A percentile compares a stretch with the other conserved stretches of the same genome.
These are phyloP conservation scores for Ciconia stormi DNA, from an alignment of 2,113 vertebrate species.

Conservation along the genomic window DNA sequence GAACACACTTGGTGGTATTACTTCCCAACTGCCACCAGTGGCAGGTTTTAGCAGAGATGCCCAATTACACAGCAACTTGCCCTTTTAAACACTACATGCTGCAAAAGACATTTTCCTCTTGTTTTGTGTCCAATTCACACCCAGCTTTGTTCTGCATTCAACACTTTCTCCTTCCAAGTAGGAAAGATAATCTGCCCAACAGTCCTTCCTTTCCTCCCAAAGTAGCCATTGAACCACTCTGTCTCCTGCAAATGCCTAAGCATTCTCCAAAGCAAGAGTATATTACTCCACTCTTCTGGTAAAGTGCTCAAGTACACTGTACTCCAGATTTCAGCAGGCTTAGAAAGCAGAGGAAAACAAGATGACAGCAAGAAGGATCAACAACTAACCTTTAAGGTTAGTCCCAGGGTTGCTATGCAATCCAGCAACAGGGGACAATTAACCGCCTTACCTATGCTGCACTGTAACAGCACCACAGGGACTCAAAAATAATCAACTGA, in stretches of 20 bases:
- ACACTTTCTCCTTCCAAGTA: background rate
- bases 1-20: accelerated
- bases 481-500: background rate
- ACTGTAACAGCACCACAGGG: background rate
- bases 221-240: background rate
- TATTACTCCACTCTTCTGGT: accelerated
- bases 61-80: background rate
- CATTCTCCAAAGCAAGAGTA: background rate
- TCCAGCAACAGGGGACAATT: background rate
- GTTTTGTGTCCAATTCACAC: background rate
- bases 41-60: background rate
- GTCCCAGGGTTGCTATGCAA: background rate
- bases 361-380: background rate
- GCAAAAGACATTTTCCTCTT: background rate
- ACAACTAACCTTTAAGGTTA: background rate
- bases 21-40: accelerated
- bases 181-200: background rate
- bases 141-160: background rate
- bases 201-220: background rate
- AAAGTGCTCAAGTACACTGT: accelerated
- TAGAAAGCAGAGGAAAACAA: background rate
- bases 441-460: background rate
- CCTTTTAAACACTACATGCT: background rate
- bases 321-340: background rate
- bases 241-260: background rate